Evolutionary conservation across 2,797 vertebrate species (phyloP).

Genomic region (Odontamblyopus lacepedii): DNA sequence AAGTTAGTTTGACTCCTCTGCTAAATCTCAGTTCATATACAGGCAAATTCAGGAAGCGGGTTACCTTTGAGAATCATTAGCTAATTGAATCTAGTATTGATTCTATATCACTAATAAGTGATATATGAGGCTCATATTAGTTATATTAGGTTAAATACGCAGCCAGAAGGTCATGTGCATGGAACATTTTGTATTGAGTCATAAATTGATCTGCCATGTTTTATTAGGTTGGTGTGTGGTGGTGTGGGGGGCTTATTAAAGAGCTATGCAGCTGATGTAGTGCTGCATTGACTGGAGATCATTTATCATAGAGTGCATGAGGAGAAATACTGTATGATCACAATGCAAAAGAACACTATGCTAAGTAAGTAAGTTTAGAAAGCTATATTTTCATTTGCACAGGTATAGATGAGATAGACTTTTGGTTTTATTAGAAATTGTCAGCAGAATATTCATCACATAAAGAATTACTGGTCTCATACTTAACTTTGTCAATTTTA

Average conservation of each 20-base stretch:
- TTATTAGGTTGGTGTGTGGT: slow-evolving; percentile 67
- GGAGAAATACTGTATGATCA: background rate
- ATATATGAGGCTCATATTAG: slow-evolving; percentile 75
- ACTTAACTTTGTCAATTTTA: slow-evolving; percentile 75
- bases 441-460: slow-evolving; percentile 40
- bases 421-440: slow-evolving; percentile 68
- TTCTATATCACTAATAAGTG: slow-evolving; percentile 77
- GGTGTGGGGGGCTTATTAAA: slow-evolving; percentile 47
- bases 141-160: slow-evolving; percentile 78
- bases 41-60: slow-evolving; percentile 66
- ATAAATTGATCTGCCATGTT: slow-evolving; percentile 73
- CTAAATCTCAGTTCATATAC: slow-evolving; percentile 46
- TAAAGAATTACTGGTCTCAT: slow-evolving; percentile 71
- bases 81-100: slow-evolving; percentile 77
- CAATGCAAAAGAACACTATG: background rate
- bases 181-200: slow-evolving; percentile 59
- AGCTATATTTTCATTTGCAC: background rate
- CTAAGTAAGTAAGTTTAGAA: background rate
- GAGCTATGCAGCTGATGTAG: slow-evolving; percentile 33
- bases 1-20: slow-evolving; percentile 17
- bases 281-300: slow-evolving; percentile 16
- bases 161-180: slow-evolving; percentile 67
- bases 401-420: slow-evolving; percentile 29
- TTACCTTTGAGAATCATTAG: slow-evolving; percentile 68
- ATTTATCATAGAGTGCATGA: slow-evolving; percentile 15